A percentile compares a stretch with the other conserved stretches of the same genome.
Conservation (phyloP, 2,797 vertebrate species). For the Pempheris klunzingeri region DNA sequence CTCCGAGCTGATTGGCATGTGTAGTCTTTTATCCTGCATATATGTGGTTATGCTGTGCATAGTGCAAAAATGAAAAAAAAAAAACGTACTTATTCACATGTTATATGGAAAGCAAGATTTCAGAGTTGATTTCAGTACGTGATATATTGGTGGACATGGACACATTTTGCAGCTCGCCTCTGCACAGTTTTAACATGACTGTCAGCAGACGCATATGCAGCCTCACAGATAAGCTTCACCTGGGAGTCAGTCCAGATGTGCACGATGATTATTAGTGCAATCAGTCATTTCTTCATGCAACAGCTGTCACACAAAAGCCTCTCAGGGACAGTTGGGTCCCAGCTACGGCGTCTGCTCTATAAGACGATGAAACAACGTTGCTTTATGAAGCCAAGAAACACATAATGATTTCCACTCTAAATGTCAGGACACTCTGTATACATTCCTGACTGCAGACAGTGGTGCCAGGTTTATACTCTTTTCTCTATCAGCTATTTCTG, state of each 20-base stretch:
- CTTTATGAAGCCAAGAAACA: conserved; percentile 59
- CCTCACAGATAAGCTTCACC: conserved; percentile 50
- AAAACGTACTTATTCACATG: conserved; percentile 16
- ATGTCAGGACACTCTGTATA: conserved; percentile 57
- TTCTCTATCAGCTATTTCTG: conserved; percentile 34
- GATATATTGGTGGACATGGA: conserved; percentile 8
- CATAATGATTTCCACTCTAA: conserved; percentile 37
- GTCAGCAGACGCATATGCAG: conserved; percentile 24
- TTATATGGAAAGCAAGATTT: conserved; percentile 3
- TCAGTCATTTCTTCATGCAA: conserved; percentile 54
- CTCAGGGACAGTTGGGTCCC: conserved; percentile 52
- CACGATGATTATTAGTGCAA: conserved; percentile 47
- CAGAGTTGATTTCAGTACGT: neutral
- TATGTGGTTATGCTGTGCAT: neutral
- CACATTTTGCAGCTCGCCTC: conserved; percentile 16
- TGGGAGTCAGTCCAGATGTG: conserved; percentile 54
- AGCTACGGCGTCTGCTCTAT: conserved; percentile 24
- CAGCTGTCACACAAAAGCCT: conserved; percentile 53
- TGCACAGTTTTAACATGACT: neutral
- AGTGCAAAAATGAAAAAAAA: conserved; percentile 14
- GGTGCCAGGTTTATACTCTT: conserved; percentile 53
- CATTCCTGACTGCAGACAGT: conserved; percentile 51
- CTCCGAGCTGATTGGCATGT: conserved; percentile 29
- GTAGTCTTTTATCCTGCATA: conserved; percentile 15
- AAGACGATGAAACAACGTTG: conserved; percentile 38